phyloP scores from a whole-genome alignment of 1,140 invertebrate genomes.

The Drosophila albomicans region DNA sequence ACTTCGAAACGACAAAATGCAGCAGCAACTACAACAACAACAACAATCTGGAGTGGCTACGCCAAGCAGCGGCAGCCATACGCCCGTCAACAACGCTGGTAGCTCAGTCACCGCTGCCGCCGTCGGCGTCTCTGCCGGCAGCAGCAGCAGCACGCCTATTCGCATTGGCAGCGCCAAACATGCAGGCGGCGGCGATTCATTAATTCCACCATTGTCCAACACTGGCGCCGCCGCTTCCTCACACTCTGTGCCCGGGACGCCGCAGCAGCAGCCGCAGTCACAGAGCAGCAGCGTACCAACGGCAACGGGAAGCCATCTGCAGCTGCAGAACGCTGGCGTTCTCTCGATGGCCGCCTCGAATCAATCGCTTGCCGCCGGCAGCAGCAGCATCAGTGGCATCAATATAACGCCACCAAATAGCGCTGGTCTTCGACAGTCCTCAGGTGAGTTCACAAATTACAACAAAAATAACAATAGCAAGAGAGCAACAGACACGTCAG shows the following conservation, averaged over 20 bases:
- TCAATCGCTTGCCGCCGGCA: conserved; percentile 71
- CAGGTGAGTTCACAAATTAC: conserved; percentile 65
- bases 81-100: conserved; percentile 22
- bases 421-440: conserved; percentile 74
- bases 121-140: background rate
- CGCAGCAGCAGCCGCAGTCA: conserved; percentile 62
- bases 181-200: conserved; percentile 60
- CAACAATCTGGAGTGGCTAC: conserved; percentile 19
- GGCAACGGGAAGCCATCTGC: conserved; percentile 58
- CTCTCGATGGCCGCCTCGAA: conserved; percentile 74
- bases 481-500: conserved; percentile 13
- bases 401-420: conserved; percentile 81
- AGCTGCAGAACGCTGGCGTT: conserved; percentile 56
- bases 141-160: conserved; percentile 68
- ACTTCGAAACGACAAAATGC: conserved; percentile 27
- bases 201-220: conserved; percentile 33
- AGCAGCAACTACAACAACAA: conserved; percentile 50
- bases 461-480: too few species aligned
- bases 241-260: conserved; percentile 68
- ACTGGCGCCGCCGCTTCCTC: conserved; percentile 29
- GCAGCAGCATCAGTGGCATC: conserved; percentile 67
- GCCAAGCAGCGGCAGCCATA: conserved; percentile 29
- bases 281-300: conserved; percentile 68
- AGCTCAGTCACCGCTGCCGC: conserved; percentile 16
- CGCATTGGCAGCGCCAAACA: conserved; percentile 70